Conservation (phyloP, 1,140 invertebrate genomes). For the Dendrolimus punctatus region DNA sequence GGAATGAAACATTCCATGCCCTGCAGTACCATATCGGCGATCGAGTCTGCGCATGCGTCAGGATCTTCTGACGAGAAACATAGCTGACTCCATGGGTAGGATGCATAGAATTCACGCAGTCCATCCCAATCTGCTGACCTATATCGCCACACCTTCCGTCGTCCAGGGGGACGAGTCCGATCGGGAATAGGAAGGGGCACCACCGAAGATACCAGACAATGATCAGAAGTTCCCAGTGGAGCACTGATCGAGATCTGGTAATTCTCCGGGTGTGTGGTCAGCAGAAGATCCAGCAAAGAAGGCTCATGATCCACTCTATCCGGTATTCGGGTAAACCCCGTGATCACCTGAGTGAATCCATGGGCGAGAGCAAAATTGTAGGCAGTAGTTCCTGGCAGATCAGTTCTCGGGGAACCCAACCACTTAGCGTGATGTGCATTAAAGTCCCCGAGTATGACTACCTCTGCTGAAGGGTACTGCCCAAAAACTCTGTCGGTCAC, state of each 20-base stretch:
- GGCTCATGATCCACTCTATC: background rate
- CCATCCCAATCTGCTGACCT: constrained; percentile 9
- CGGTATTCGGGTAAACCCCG: constrained; percentile 1
- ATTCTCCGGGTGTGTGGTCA: constrained; percentile 2
- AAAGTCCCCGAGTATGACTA: constrained; percentile 4
- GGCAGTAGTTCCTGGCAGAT: constrained; percentile 6
- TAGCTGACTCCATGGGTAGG: constrained; percentile 7
- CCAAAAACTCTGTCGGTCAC: constrained; percentile 5
- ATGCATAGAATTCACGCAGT: constrained; percentile 6
- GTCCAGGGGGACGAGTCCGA: constrained; percentile 1
- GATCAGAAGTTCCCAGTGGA: constrained; percentile 12
- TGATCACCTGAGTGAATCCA: constrained; percentile 9
- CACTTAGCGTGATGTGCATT: constrained; percentile 5
- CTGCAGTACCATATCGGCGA: background rate
- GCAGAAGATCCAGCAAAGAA: constrained; percentile 6
- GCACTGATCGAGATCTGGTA: constrained; percentile 7
- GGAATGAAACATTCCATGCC: background rate
- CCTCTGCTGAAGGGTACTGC: constrained; percentile 7
- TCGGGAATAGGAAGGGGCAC: background rate
- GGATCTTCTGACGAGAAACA: background rate
- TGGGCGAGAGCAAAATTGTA: constrained; percentile 9
- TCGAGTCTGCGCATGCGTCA: background rate
- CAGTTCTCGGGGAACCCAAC: constrained; percentile 2
- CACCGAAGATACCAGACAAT: constrained; percentile 2
- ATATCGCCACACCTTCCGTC: constrained; percentile 8